These are phyloP conservation scores for Beris morrisii DNA, from an alignment of 2,888 invertebrate genomes.

Conservation along the genomic window DNA sequence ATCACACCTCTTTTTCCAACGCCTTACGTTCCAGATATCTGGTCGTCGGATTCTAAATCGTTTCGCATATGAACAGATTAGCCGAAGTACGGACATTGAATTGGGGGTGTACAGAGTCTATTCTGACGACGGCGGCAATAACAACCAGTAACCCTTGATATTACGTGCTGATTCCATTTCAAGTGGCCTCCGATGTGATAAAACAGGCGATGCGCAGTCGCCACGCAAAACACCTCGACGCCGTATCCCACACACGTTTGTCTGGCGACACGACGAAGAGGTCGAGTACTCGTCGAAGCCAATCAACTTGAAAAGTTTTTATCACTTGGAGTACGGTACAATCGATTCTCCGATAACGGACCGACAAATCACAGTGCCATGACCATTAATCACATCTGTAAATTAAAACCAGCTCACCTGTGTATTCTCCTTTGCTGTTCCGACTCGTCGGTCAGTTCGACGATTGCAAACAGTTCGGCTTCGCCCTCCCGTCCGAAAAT, in stretches of 20 bases:
- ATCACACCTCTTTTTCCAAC: too few species aligned
- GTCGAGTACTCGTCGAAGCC: background rate
- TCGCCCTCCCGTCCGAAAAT: slow-evolving; percentile 93
- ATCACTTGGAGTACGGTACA: background rate
- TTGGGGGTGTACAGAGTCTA: too few species aligned
- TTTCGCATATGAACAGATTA: too few species aligned
- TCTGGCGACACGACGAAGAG: slow-evolving; percentile 3
- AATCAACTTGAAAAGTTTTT: background rate
- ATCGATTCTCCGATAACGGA: background rate
- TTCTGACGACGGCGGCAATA: too few species aligned
- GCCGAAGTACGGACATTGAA: too few species aligned
- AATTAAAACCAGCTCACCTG: slow-evolving; percentile 63
- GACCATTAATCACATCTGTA: background rate
- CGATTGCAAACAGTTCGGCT: slow-evolving; percentile 83
- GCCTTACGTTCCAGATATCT: too few species aligned
- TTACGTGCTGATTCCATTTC: too few species aligned
- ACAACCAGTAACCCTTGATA: too few species aligned
- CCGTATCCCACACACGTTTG: slow-evolving; percentile 19
- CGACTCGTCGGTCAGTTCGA: slow-evolving; percentile 77
- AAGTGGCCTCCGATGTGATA: too few species aligned
- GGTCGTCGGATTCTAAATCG: too few species aligned
- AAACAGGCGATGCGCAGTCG: slow-evolving; percentile 8
- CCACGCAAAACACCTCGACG: slow-evolving; percentile 19
- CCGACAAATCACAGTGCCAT: background rate
- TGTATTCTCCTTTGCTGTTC: slow-evolving; percentile 91